phyloP scores from a whole-genome alignment of 2,888 invertebrate species.

The Eupeodes luniger region DNA sequence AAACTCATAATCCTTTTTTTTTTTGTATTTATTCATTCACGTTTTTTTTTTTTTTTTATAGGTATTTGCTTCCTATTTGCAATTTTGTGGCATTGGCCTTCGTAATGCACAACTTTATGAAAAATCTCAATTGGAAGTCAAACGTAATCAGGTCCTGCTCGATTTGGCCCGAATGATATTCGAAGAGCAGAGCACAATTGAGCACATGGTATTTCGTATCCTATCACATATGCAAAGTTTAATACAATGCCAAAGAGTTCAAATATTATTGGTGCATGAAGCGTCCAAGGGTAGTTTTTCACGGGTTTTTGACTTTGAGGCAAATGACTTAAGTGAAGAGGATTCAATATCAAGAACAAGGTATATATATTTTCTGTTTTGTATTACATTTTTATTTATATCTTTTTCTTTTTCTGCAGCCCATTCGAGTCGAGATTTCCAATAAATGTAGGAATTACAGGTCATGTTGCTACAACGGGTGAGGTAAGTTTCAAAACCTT shows the following conservation, averaged over 20 bases:
- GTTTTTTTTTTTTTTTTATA: conserved; percentile 81
- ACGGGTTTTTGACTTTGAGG: conserved; percentile 96
- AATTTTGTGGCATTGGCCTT: conserved; percentile 98
- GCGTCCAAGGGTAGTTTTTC: conserved; percentile 96
- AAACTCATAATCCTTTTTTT: neutral
- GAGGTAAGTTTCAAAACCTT: conserved; percentile 87
- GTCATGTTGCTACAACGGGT: conserved; percentile 97
- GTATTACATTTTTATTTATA: conserved; percentile 1
- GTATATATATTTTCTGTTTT: conserved; percentile 79
- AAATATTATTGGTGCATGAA: conserved; percentile 96
- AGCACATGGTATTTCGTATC: conserved; percentile 97
- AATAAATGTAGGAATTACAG: conserved; percentile 97
- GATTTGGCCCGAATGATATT: conserved; percentile 98
- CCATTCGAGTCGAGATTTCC: conserved; percentile 97
- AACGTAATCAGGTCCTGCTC: conserved; percentile 96
- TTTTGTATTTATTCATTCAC: neutral
- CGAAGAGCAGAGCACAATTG: conserved; percentile 98
- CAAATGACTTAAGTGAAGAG: conserved; percentile 93
- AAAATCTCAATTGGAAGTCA: conserved; percentile 96
- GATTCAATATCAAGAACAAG: conserved; percentile 92
- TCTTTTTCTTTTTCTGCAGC: conserved; percentile 82
- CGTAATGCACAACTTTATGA: conserved; percentile 98
- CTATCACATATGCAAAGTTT: conserved; percentile 96
- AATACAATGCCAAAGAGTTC: conserved; percentile 97
- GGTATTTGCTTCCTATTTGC: conserved; percentile 95